Evolutionary conservation across 2,888 invertebrate genomes (phyloP), one percentile per base, ranked within the genome.

Genomic region (Pasiphila rectangulata): DNA sequence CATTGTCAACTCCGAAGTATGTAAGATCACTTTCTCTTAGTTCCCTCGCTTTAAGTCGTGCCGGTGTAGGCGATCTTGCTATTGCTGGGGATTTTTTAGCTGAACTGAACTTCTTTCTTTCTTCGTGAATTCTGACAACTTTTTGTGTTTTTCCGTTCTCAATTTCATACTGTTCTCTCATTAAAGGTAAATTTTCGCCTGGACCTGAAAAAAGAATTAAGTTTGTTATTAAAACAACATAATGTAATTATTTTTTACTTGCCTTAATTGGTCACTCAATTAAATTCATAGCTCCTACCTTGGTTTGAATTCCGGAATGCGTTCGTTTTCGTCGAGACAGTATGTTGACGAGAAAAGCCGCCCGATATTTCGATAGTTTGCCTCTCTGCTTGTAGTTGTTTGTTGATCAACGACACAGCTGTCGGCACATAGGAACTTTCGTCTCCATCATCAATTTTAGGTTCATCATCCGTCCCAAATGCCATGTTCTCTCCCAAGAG

Each of bases 401-500:
- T 79, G 61, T 86, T 87, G 51, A 86, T 83, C 29, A 85, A 60
- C 20, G 82, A 78, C 46, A 85, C 80, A 46, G 80, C 82, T 44
- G 76, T 74, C 37, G 72, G 61, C 38, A 68, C 70, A 48, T 56
- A 51, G 21, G 53, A 46, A 42, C 51, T 54, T 35, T 67, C 63
- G 46, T 58, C 61, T 24, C 51, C 44, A 35, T 57, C 48, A 51
- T 63, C 63, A 49, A 68, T 63, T 38, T 60, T 64, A 38, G 51
- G 45, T 57, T 70, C 64, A 55, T 62, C 59, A 35, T 63, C 51
- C 27, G 57, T 52, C 75, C 87, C 84, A 75, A 87, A 78, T 48
- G 83, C 89, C 67, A 91, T 89, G 74, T 92, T 92, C 72, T 93
- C 93, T 39, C 93, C 94, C 63, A 94, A 83, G 70, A 93, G 92